Evolutionary conservation across 1,140 invertebrate species (phyloP), one percentile per base, ranked within the genome.

Genomic region (Teleopsis dalmanni): DNA sequence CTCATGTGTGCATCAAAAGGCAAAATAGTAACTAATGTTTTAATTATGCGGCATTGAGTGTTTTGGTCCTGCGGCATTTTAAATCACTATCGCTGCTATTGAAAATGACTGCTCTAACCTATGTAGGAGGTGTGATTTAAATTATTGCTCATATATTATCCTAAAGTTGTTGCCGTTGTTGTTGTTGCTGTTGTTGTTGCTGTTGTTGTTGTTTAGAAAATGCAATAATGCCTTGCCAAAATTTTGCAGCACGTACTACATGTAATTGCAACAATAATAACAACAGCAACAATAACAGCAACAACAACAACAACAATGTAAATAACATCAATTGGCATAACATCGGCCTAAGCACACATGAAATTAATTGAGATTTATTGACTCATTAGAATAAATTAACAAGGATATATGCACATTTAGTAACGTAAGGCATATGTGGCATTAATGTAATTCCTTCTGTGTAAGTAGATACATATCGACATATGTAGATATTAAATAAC

Each of bases 381-480:
- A 49, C 47, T 49, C 41, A 49, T 49, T 49, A 49, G 47, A 49
- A 49, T 49, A 40, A 49, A 49, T 41, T 49, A 49, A 49, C 47
- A 49, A n/a, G n/a, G n/a, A n/a, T 31, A n/a, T 9, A 31, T 31
- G 7, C 27, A 31, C 27, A 31, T 31, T 31, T 7, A 31, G n/a
- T 31, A 31, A 31, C 13, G 7, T 31, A 31, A n/a, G n/a, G n/a
- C 7, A 31, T 9, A 31, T 9, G 7, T 9, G 7, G 27, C 27
- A 31, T 31, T 7, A 9, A 31, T 31, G 27, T 31, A 31, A 9
- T 7, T 31, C 13, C 13, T 31, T 7, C 7, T 31, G 27, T 31
- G 27, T n/a, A n/a, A n/a, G n/a, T n/a, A n/a, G n/a, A n/a, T n/a
- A n/a, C n/a, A n/a, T n/a, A n/a, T n/a, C n/a, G n/a, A n/a, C n/a